A percentile compares a stretch with the other conserved stretches of the same genome.
Evolutionary conservation across 2,797 vertebrate genomes (phyloP).

Genomic region (Dendrocincla tyrannina): DNA sequence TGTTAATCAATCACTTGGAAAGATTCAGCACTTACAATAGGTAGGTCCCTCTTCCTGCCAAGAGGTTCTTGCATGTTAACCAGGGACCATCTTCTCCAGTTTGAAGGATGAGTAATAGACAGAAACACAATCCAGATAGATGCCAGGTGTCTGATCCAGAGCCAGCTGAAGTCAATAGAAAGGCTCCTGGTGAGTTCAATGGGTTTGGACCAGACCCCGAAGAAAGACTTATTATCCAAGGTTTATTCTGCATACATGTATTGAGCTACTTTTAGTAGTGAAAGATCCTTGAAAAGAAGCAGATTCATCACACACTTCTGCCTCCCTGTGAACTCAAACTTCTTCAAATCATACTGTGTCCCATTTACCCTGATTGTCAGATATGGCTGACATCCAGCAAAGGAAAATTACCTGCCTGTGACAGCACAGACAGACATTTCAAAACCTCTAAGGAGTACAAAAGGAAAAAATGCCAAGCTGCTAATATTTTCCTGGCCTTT

Average conservation of each 20-base stretch:
- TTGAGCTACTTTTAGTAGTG: neutral
- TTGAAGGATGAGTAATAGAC: conserved; percentile 27
- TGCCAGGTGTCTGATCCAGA: conserved; percentile 34
- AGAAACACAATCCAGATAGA: conserved; percentile 24
- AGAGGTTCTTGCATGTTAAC: conserved; percentile 57
- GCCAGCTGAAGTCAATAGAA: conserved; percentile 43
- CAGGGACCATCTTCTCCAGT: conserved; percentile 40
- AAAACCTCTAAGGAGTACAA: neutral
- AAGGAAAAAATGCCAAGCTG: neutral
- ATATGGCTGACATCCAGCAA: neutral
- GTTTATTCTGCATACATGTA: neutral
- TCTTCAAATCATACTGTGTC: neutral
- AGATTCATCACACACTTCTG: neutral
- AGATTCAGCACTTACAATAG: conserved; percentile 51
- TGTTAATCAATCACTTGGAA: conserved; percentile 70
- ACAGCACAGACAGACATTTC: neutral
- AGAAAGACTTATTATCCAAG: conserved; percentile 27
- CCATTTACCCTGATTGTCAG: conserved; percentile 14
- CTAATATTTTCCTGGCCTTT: neutral
- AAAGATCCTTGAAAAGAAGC: conserved; percentile 13
- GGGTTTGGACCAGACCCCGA: conserved; percentile 17
- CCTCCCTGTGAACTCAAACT: neutral
- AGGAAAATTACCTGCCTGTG: conserved; percentile 14
- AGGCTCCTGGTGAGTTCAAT: conserved; percentile 20
- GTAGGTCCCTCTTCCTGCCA: conserved; percentile 42